phyloP scores from a whole-genome alignment of 2,797 vertebrate species.

The Dendrocincla fuliginosa region DNA sequence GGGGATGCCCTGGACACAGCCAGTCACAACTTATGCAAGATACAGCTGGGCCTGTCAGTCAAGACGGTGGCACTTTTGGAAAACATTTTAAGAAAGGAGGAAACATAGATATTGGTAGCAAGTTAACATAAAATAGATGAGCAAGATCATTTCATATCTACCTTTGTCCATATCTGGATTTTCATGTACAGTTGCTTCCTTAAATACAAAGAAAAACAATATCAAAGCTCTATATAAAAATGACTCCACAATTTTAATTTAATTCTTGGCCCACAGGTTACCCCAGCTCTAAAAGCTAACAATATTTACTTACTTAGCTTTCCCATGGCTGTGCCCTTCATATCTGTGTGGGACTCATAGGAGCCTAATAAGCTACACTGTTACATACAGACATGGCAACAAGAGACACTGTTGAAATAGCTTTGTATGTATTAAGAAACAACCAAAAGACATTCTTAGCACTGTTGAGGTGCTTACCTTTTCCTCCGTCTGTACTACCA shows the following conservation, averaged over 20 bases:
- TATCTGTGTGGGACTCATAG: neutral
- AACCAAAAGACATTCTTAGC: slow-evolving; percentile 31
- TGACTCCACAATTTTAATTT: neutral
- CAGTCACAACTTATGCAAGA: neutral
- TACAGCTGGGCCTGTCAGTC: neutral
- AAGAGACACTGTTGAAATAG: neutral
- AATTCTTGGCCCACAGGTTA: neutral
- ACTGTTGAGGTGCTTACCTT: slow-evolving; percentile 60
- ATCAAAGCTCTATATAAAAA: neutral
- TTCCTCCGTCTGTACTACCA: slow-evolving; percentile 5
- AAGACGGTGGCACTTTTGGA: neutral
- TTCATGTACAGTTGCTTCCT: slow-evolving; percentile 82
- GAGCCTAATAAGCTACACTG: neutral
- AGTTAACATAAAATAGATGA: neutral
- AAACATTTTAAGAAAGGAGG: neutral
- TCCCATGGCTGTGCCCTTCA: neutral
- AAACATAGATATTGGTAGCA: neutral
- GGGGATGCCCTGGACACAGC: neutral
- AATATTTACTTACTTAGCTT: neutral
- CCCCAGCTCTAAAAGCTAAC: neutral
- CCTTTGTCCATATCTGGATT: slow-evolving; percentile 81
- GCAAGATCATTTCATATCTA: slow-evolving; percentile 61
- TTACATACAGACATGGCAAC: neutral
- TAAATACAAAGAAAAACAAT: slow-evolving; percentile 62
- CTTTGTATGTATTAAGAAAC: neutral